Conservation (phyloP, 2,113 vertebrate genomes). For the Peromyscus californicus region DNA sequence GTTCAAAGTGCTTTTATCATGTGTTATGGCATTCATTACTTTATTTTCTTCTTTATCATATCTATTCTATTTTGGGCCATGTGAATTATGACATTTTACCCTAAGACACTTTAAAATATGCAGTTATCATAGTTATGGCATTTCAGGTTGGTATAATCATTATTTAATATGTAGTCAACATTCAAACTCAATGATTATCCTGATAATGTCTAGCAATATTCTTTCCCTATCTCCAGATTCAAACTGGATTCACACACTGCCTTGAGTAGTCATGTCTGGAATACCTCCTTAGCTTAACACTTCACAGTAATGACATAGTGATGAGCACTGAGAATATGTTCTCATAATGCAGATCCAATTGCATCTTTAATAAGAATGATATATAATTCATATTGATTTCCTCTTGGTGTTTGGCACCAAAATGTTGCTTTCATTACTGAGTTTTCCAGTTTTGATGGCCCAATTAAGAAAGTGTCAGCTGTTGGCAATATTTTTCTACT, state of each 20-base stretch:
- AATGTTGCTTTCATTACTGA: slow-evolving; percentile 22
- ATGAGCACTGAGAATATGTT: neutral
- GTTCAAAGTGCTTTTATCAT: neutral
- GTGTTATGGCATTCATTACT: neutral
- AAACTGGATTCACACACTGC: neutral
- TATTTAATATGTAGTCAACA: neutral
- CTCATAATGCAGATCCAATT: neutral
- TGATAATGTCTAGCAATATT: neutral
- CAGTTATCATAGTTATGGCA: neutral
- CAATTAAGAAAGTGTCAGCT: neutral
- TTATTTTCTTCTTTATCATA: slow-evolving; percentile 45
- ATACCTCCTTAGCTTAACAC: neutral
- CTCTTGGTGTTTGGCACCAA: neutral
- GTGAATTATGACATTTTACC: neutral
- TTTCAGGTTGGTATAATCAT: slow-evolving; percentile 6
- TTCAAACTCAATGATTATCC: neutral
- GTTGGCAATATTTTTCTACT: neutral
- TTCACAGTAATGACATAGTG: neutral
- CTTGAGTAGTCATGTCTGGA: neutral
- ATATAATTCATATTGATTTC: neutral
- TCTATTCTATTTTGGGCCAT: slow-evolving; percentile 13
- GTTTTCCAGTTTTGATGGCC: neutral
- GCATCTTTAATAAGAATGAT: neutral
- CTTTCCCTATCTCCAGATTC: slow-evolving; percentile 22
- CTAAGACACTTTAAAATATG: neutral